Percentiles rank a stretch among this genome's conserved stretches.
These are phyloP conservation scores for Cerceris rybyensis DNA, from an alignment of 2,888 invertebrate species.

Conservation along the genomic window DNA sequence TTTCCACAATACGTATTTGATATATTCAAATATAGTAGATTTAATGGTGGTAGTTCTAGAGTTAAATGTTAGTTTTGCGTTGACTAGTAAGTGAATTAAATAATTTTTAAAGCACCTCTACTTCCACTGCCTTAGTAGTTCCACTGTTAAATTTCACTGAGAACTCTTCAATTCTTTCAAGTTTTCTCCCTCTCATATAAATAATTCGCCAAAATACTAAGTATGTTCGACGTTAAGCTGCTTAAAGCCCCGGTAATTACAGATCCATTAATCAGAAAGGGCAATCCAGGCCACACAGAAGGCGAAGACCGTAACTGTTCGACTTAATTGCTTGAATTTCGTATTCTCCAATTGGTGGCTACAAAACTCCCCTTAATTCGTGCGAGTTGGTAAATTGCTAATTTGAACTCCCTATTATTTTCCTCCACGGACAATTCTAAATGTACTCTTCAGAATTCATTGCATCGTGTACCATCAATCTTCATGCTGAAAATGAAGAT, in stretches of 20 bases:
- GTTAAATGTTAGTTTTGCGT: too few relatives aligned
- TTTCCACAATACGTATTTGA: too few relatives aligned
- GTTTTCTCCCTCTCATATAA: too few relatives aligned
- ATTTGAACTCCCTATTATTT: conserved; percentile 29
- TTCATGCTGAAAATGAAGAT: background rate
- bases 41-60: too few relatives aligned
- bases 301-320: conserved; percentile 15
- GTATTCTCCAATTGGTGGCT: conserved; percentile 5
- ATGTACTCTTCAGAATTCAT: conserved; percentile 17
- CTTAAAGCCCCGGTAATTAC: conserved; percentile 22
- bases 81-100: too few relatives aligned
- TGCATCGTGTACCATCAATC: background rate
- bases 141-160: too few relatives aligned
- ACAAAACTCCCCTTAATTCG: conserved; percentile 25
- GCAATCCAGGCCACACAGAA: background rate
- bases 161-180: too few relatives aligned
- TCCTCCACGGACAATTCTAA: conserved; percentile 1
- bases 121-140: too few relatives aligned
- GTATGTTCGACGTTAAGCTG: background rate
- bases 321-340: conserved; percentile 41
- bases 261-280: conserved; percentile 34
- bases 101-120: too few relatives aligned
- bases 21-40: too few relatives aligned
- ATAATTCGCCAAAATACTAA: too few relatives aligned
- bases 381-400: conserved; percentile 17